Conservation (phyloP, 2,113 vertebrate species). For the Hemiprocne comata region DNA sequence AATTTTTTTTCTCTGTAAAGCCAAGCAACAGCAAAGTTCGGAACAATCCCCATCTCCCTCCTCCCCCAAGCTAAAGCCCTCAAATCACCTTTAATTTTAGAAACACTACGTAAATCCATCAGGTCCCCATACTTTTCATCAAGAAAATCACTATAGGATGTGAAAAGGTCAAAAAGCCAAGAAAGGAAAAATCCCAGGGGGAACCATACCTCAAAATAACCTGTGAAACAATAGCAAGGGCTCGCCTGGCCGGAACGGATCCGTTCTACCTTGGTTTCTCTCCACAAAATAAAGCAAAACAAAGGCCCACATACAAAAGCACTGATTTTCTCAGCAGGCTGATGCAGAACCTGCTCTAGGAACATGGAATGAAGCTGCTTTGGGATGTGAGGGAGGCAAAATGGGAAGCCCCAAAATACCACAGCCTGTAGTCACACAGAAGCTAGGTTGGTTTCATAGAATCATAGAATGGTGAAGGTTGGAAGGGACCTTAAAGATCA, state of each 20-base stretch:
- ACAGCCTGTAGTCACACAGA: slow-evolving; percentile 6
- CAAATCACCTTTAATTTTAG: not conserved
- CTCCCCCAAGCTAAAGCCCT: not conserved
- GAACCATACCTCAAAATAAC: slow-evolving; percentile 44
- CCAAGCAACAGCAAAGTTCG: not conserved
- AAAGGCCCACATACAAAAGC: slow-evolving; percentile 25
- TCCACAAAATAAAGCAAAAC: slow-evolving; percentile 21
- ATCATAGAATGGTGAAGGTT: no score
- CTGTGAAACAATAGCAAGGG: not conserved
- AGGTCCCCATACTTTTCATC: not conserved
- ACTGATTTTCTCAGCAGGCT: slow-evolving; percentile 12
- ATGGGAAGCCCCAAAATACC: slow-evolving; percentile 9
- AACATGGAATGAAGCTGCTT: not conserved
- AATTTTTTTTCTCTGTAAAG: not conserved
- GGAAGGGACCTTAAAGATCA: no score
- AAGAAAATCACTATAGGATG: slow-evolving; percentile 1
- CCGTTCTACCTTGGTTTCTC: not conserved
- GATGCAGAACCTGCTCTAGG: slow-evolving; percentile 23
- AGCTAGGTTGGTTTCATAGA: not conserved
- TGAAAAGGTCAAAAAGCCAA: slow-evolving; percentile 34
- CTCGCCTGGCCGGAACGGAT: not conserved
- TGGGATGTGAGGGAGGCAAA: slow-evolving; percentile 35
- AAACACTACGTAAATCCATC: not conserved
- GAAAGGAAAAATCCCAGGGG: not conserved
- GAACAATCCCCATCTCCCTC: not conserved